phyloP scores from a whole-genome alignment of 2,888 invertebrate species.

The Troides helena region DNA sequence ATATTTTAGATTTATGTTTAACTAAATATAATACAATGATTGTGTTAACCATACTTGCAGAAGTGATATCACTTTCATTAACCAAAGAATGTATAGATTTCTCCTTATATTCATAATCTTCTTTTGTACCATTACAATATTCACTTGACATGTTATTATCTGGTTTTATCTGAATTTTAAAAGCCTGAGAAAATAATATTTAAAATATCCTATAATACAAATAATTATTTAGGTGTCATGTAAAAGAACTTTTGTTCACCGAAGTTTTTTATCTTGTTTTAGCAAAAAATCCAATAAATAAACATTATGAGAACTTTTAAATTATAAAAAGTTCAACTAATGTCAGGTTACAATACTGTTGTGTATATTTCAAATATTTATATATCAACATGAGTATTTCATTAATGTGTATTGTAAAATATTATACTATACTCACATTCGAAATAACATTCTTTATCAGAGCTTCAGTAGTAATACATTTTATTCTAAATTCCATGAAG shows the following conservation, averaged over 20 bases:
- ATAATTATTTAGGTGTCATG: not conserved
- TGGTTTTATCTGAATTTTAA: constrained; percentile 12
- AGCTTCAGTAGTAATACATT: constrained; percentile 48
- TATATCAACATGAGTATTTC: too few relatives aligned
- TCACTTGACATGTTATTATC: not conserved
- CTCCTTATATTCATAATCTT: constrained; percentile 20
- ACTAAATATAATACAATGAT: not conserved
- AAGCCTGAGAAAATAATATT: not conserved
- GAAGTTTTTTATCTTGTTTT: not conserved
- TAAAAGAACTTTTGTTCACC: not conserved
- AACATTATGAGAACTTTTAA: too few relatives aligned
- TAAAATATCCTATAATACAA: not conserved
- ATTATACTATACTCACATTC: not conserved
- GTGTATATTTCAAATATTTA: too few relatives aligned
- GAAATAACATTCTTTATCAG: constrained; percentile 33
- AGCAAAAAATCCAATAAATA: not conserved
- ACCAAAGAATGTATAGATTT: constrained; percentile 15
- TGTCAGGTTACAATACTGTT: too few relatives aligned
- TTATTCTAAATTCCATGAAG: constrained; percentile 53
- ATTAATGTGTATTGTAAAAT: not conserved
- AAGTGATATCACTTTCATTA: not conserved
- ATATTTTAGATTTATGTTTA: not conserved
- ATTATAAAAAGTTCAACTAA: too few relatives aligned
- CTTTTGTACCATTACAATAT: constrained; percentile 2
- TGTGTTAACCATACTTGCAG: constrained; percentile 5